Percentiles rank a stretch among this genome's conserved stretches.
Evolutionary conservation across 2,797 vertebrate species (phyloP).

Genomic region (Enteromius unitaeniatus): DNA sequence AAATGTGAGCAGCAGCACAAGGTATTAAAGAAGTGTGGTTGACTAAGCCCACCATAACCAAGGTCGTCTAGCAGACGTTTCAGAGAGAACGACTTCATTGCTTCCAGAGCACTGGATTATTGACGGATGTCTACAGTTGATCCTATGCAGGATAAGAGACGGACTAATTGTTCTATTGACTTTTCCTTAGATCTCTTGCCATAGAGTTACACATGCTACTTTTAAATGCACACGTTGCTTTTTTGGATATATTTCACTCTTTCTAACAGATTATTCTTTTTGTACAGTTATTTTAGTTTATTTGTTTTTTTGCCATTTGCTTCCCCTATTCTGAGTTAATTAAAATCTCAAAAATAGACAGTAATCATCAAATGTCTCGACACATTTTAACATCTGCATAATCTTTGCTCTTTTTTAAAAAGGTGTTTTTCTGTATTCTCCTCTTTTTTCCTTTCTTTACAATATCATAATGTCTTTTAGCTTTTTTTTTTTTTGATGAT

Average conservation of each 20-base stretch:
- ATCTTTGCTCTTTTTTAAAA: not conserved
- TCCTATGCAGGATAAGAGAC: slow-evolving; percentile 8
- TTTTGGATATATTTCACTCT: not conserved
- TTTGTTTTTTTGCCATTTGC: not conserved
- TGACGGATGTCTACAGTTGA: slow-evolving; percentile 20
- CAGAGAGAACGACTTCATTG: slow-evolving; percentile 6
- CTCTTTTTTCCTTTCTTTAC: not conserved
- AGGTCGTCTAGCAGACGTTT: slow-evolving; percentile 1
- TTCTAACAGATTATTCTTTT: not conserved
- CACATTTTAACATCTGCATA: not conserved
- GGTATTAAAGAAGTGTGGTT: slow-evolving; percentile 23
- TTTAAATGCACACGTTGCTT: not conserved
- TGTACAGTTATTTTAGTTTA: not conserved
- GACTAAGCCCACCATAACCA: slow-evolving; percentile 14
- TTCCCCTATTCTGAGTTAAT: not conserved
- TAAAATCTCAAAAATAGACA: not conserved
- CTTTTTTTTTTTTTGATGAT: not conserved
- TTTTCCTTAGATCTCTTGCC: slow-evolving; percentile 22
- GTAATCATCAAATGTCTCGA: not conserved
- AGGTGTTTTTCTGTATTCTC: not conserved
- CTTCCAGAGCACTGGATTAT: slow-evolving; percentile 23
- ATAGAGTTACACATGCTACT: not conserved
- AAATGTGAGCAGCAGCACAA: not conserved
- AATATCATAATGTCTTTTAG: not conserved
- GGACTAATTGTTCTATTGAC: slow-evolving; percentile 32